phyloP scores from a whole-genome alignment of 2,888 invertebrate species.

The Anthophora plumipes region DNA sequence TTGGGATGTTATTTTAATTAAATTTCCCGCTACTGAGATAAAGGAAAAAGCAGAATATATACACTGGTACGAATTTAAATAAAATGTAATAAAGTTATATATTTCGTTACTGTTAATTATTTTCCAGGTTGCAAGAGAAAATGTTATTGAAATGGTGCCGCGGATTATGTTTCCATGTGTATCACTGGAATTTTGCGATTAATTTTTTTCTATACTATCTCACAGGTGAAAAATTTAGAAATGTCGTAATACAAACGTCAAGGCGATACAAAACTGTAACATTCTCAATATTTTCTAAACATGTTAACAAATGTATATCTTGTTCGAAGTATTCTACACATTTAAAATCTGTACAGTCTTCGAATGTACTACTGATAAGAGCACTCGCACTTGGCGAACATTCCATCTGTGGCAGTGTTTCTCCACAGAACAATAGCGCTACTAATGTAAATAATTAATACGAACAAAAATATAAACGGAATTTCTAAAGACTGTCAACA shows the following conservation, averaged over 20 bases:
- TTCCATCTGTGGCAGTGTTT: conserved; percentile 48
- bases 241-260: conserved; percentile 69
- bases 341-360: conserved; percentile 57
- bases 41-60: conserved; percentile 75
- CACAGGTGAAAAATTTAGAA: conserved; percentile 81
- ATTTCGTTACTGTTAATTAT: conserved; percentile 6
- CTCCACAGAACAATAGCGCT: conserved; percentile 43
- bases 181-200: conserved; percentile 82
- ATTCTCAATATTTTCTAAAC: conserved; percentile 49
- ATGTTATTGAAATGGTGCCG: conserved; percentile 82
- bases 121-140: conserved; percentile 80
- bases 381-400: conserved; percentile 70
- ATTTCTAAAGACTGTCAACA: conserved; percentile 46
- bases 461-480: background rate
- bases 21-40: conserved; percentile 65
- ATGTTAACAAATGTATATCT: conserved; percentile 57
- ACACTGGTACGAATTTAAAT: conserved; percentile 75
- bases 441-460: conserved; percentile 42
- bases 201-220: conserved; percentile 83
- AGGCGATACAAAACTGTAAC: conserved; percentile 58
- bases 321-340: conserved; percentile 67
- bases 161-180: conserved; percentile 82
- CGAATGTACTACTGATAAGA: conserved; percentile 69
- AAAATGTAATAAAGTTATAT: background rate
- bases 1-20: conserved; percentile 79